Conservation (phyloP, 2,888 invertebrate genomes). For the Oxyteleia sp. region DNA sequence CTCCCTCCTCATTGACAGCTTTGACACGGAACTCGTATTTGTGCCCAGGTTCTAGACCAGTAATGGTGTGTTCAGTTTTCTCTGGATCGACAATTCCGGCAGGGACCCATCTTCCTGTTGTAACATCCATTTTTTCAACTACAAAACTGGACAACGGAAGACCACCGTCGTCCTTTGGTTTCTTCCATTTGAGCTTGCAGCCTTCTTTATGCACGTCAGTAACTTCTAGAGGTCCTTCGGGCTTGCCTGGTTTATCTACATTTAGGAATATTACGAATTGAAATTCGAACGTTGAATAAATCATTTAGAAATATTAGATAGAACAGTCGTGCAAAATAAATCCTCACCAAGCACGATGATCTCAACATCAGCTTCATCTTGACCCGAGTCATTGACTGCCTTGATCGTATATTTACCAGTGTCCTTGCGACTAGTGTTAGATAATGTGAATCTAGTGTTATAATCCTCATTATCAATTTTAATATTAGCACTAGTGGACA, state of each 20-base stretch:
- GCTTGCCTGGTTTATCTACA: conserved; percentile 84
- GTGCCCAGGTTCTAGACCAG: conserved; percentile 96
- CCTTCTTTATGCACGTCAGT: conserved; percentile 97
- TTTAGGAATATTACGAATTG: not conserved
- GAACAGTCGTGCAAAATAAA: not conserved
- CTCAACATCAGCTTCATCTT: conserved; percentile 97
- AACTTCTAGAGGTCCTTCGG: conserved; percentile 96
- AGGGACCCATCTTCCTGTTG: conserved; percentile 96
- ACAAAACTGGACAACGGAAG: conserved; percentile 96
- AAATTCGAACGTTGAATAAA: not conserved
- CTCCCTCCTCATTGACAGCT: conserved; percentile 98
- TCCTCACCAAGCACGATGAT: conserved; percentile 93
- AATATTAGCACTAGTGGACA: conserved; percentile 91
- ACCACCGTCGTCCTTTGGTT: conserved; percentile 98
- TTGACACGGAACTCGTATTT: conserved; percentile 99
- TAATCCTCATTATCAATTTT: conserved; percentile 97
- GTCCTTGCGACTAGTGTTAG: conserved; percentile 94
- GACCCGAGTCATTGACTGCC: conserved; percentile 97
- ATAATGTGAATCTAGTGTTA: conserved; percentile 94
- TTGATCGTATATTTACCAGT: conserved; percentile 96
- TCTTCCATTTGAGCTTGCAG: conserved; percentile 97
- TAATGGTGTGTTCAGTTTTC: conserved; percentile 93
- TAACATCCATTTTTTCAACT: conserved; percentile 97
- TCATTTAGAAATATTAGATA: not conserved
- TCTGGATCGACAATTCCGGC: conserved; percentile 95